These are phyloP conservation scores for Microplitis demolitor DNA, from an alignment of 1,140 invertebrate genomes.

Conservation along the genomic window DNA sequence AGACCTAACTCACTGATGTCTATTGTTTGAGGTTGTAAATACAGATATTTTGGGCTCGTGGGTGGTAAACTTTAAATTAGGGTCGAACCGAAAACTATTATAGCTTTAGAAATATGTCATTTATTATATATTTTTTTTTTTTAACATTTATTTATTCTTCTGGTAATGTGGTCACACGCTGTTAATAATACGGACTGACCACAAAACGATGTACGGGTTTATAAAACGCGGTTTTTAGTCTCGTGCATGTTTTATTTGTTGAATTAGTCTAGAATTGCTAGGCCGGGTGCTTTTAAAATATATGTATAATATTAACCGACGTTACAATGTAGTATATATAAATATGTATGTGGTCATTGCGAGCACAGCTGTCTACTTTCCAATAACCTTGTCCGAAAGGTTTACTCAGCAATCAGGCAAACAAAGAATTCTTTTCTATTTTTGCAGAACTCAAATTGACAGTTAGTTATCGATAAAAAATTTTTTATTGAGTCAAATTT, in stretches of 20 bases:
- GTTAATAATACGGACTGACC: constrained; percentile 11
- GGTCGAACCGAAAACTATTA: too few relatives aligned
- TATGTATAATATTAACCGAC: constrained; percentile 3
- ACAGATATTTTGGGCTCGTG: neutral
- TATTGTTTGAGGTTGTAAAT: neutral
- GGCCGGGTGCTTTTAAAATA: constrained; percentile 43
- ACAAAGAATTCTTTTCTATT: constrained; percentile 10
- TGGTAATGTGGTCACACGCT: neutral
- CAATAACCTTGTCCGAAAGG: constrained; percentile 22
- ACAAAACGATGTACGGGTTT: neutral
- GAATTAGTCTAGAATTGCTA: constrained; percentile 34
- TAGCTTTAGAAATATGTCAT: too few relatives aligned
- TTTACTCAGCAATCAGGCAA: constrained; percentile 21
- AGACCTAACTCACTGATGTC: neutral
- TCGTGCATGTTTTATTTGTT: constrained; percentile 25
- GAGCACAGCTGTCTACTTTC: constrained; percentile 55
- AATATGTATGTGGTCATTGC: constrained; percentile 42
- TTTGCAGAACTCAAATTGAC: neutral
- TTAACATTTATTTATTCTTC: neutral
- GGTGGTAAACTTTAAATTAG: too few relatives aligned
- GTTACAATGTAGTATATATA: neutral
- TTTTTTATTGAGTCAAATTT: neutral
- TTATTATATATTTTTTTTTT: neutral
- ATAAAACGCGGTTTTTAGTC: constrained; percentile 10
- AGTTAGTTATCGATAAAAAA: neutral